Percentiles rank a stretch among this genome's conserved stretches.
Evolutionary conservation across 2,113 vertebrate genomes (phyloP).

Genomic region (Sorex fumeus): DNA sequence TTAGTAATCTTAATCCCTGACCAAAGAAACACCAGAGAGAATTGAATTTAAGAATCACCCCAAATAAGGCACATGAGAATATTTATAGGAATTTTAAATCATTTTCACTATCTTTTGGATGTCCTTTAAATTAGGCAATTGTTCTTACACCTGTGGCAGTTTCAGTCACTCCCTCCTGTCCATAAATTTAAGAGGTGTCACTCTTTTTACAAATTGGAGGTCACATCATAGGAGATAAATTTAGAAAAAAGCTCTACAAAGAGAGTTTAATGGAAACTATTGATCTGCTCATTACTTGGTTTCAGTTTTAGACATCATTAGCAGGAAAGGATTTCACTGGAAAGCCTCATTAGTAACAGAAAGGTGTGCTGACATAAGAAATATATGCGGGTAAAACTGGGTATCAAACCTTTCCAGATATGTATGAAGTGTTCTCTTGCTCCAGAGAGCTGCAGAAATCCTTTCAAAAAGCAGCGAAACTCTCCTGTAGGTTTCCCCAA

Average conservation of each 20-base stretch:
- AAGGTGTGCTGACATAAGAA: conserved; percentile 2
- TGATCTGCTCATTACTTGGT: conserved; percentile 74
- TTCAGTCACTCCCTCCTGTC: conserved; percentile 66
- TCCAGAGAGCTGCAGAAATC: conserved; percentile 6
- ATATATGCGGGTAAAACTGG: conserved; percentile 36
- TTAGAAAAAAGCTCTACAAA: conserved; percentile 67
- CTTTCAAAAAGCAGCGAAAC: not conserved
- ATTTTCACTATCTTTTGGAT: conserved; percentile 59
- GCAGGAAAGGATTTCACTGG: conserved; percentile 49
- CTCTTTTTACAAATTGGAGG: conserved; percentile 78
- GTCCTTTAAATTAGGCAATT: conserved; percentile 63
- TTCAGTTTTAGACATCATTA: conserved; percentile 75
- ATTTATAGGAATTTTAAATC: conserved; percentile 66
- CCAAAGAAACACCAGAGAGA: conserved; percentile 8
- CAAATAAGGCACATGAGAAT: conserved; percentile 49
- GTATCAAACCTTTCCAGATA: conserved; percentile 11
- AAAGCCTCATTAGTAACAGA: conserved; percentile 65
- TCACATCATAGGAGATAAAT: conserved; percentile 71
- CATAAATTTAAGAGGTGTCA: conserved; percentile 55
- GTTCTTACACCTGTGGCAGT: conserved; percentile 45
- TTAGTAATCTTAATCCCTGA: conserved; percentile 50
- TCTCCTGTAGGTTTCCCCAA: not conserved
- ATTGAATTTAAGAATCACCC: conserved; percentile 61
- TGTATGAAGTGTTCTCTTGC: not conserved
- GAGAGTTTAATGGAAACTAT: conserved; percentile 76